Evolutionary conservation across 2,888 invertebrate species (phyloP), one percentile per base, ranked within the genome.

Genomic region (Ephialtes manifestator): DNA sequence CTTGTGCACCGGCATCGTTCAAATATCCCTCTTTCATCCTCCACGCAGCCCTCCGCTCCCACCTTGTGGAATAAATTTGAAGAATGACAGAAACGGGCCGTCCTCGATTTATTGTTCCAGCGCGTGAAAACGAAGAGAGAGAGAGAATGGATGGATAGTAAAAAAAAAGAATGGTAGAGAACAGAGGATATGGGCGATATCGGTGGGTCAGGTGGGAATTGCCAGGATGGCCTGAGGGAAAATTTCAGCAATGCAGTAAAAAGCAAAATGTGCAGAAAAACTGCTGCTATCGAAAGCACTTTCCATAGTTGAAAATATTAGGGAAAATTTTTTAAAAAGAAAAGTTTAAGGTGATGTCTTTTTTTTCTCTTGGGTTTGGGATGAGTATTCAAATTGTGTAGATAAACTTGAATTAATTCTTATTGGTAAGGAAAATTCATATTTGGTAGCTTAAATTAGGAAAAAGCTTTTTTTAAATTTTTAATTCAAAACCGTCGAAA

Each of bases 1-100:
- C 74, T 53, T 31, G 46, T 75, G 71, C 51, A 20, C 35, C 72
- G 39, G n/a, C 43, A 65, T 24, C 65, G 31, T 39, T 53, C 63
- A n/a, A 43, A 72, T 43, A 79, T 35, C 48, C 48, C 31, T 75
- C 53, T 46, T 20, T 58, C 48, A 15, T n/a, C 20, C 67, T 43
- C 31, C 39, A 10, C 20, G 39, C n/a, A 8, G 39, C 43, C 5
- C 24, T 63, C 8, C 51, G 28, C 53, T 58, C 53, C n/a, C 11
- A 10, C 24, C 20, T 13, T 13, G 13, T 60, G 70, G 67, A 75
- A 84, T 77, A 72, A 81, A 84, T 84, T 84, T 77, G 72, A 77
- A 67, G 77, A 84, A 84, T 67, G 76, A 77, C 84, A 84, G 67
- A 81, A 84, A 72, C 68, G 67, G 76, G 72, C 71, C 81, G 76